Percentiles rank a stretch among this genome's conserved stretches.
Conservation (phyloP, 2,888 invertebrate species). For the Allacma fusca region DNA sequence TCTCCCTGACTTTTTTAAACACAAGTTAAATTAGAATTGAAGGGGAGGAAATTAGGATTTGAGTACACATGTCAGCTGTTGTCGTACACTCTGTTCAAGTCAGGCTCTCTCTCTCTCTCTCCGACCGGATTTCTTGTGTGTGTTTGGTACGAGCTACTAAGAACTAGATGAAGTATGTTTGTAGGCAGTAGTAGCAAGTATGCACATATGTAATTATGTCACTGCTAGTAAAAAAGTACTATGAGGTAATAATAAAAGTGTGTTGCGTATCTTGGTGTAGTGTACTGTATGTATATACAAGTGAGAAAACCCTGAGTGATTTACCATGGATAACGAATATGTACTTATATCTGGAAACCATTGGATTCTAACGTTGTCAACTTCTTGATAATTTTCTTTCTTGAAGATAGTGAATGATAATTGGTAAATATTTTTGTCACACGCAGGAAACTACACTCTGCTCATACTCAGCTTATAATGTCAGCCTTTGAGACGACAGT, state of each 20-base stretch:
- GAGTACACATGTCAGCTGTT: constrained; percentile 11
- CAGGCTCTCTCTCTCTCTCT: too few species aligned
- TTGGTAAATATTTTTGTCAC: constrained; percentile 17
- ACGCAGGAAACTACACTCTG: background rate
- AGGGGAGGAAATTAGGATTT: constrained; percentile 12
- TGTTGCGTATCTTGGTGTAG: background rate
- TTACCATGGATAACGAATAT: background rate
- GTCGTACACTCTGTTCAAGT: background rate
- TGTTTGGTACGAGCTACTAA: too few species aligned
- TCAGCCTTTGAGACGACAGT: background rate
- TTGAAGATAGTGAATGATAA: constrained; percentile 13
- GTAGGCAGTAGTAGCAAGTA: too few species aligned
- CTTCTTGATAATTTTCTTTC: background rate
- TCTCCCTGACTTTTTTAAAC: background rate
- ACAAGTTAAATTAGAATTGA: background rate
- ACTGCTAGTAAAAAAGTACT: background rate
- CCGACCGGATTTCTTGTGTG: too few species aligned
- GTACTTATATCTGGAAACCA: constrained; percentile 6
- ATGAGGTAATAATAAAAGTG: background rate
- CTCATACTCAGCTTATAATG: background rate
- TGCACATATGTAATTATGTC: too few species aligned
- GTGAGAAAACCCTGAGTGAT: background rate
- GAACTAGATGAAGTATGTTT: too few species aligned
- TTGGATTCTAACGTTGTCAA: constrained; percentile 7
- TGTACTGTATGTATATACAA: too few species aligned